phyloP scores from a whole-genome alignment of 2,888 invertebrate genomes.

The Eupithecia tripunctaria region DNA sequence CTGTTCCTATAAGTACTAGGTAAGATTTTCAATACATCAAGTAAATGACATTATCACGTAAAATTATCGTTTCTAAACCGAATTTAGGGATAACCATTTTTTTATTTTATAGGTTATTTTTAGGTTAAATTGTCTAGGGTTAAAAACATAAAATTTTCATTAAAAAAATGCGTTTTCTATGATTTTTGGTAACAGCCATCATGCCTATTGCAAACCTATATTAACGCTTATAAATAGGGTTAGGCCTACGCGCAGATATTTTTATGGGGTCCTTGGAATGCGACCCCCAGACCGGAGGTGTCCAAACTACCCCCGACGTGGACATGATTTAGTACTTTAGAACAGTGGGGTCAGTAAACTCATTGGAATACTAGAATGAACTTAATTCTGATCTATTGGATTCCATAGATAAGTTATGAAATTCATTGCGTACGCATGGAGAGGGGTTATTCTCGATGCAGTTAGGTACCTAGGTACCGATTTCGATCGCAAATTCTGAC shows the following conservation, averaged over 20 bases:
- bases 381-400: conserved; percentile 19
- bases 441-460: not conserved
- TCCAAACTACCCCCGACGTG: conserved; percentile 24
- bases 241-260: conserved; percentile 38
- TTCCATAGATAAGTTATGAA: not conserved
- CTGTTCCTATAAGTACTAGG: too few species aligned
- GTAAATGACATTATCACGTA: too few species aligned
- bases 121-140: too few species aligned
- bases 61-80: too few species aligned
- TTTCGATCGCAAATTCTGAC: not conserved
- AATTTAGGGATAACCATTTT: too few species aligned
- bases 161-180: not conserved
- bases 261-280: conserved; percentile 42
- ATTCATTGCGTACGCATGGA: not conserved
- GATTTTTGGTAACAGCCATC: not conserved
- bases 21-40: too few species aligned
- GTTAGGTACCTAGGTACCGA: not conserved
- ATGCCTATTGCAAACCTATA: conserved; percentile 12
- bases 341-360: conserved; percentile 10
- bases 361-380: conserved; percentile 3
- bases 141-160: too few species aligned
- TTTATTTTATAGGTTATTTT: too few species aligned
- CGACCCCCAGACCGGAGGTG: conserved; percentile 12
- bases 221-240: conserved; percentile 32
- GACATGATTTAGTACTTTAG: conserved; percentile 41